Conservation (phyloP, 2,888 invertebrate genomes). For the Lagria hirta region DNA sequence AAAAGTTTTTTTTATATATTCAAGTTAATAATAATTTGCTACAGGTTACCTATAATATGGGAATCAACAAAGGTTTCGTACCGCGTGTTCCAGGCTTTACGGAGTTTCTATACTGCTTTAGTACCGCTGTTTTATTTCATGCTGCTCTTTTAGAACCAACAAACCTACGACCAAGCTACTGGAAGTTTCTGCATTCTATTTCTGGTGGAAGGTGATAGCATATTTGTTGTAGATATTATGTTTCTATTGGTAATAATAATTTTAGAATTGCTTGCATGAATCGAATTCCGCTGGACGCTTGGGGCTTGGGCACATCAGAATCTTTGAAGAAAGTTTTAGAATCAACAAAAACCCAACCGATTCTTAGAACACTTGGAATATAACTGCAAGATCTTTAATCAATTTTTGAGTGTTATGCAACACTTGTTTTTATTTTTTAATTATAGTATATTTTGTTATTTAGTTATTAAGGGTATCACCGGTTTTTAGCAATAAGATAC, state of each 20-base stretch:
- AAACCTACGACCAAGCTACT: conserved; percentile 77
- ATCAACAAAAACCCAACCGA: conserved; percentile 54
- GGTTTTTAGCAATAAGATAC: too few relatives aligned
- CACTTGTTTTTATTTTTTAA: too few relatives aligned
- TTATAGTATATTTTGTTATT: too few relatives aligned
- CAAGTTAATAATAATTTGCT: conserved; percentile 33
- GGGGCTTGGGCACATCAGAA: conserved; percentile 61
- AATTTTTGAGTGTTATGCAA: too few relatives aligned
- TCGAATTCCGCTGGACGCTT: conserved; percentile 61
- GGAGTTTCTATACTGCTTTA: conserved; percentile 71
- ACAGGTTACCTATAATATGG: conserved; percentile 71
- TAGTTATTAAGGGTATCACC: too few relatives aligned
- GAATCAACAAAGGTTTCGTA: conserved; percentile 65
- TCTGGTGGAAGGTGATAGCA: conserved; percentile 65
- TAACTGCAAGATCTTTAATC: too few relatives aligned
- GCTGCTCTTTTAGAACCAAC: conserved; percentile 78
- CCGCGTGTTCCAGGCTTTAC: conserved; percentile 72
- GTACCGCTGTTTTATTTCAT: conserved; percentile 77
- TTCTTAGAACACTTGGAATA: too few relatives aligned
- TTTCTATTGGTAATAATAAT: too few relatives aligned
- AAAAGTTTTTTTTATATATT: neutral
- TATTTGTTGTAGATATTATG: conserved; percentile 4
- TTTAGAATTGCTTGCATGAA: conserved; percentile 63
- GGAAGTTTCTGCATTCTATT: conserved; percentile 74
- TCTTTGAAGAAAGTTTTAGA: conserved; percentile 54